phyloP scores from a whole-genome alignment of 2,888 invertebrate species.

The Leistus spinibarbis region DNA sequence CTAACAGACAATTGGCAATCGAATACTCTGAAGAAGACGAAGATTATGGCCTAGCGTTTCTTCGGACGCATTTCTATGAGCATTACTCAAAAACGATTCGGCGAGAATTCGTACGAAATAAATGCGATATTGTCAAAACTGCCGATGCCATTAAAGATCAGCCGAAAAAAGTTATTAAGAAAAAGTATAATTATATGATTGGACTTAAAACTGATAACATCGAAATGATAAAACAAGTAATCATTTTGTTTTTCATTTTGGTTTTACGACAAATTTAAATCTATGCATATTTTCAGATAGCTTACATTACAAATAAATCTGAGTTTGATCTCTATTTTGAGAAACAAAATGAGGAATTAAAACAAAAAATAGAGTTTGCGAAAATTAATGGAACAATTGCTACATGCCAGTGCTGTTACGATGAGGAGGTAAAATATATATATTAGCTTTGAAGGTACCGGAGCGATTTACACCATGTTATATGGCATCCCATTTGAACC shows the following conservation, averaged over 20 bases:
- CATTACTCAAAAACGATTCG: not conserved
- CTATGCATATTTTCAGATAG: constrained; percentile 46
- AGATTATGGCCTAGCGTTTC: not conserved
- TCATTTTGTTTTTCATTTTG: too few species aligned
- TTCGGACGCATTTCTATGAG: not conserved
- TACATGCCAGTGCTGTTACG: constrained; percentile 63
- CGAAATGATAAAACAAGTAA: not conserved
- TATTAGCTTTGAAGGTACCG: too few species aligned
- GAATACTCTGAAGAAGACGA: not conserved
- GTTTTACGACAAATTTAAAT: not conserved
- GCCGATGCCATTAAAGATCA: not conserved
- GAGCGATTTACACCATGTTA: too few species aligned
- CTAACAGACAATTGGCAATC: not conserved
- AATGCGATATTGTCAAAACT: not conserved
- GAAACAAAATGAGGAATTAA: constrained; percentile 42
- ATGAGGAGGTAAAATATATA: constrained; percentile 59
- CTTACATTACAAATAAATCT: constrained; percentile 49
- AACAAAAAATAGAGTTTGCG: constrained; percentile 48
- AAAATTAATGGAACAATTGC: constrained; percentile 53
- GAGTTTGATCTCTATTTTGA: constrained; percentile 48
- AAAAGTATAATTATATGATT: not conserved
- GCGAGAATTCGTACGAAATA: not conserved
- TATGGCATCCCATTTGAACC: too few species aligned
- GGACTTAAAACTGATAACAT: not conserved
- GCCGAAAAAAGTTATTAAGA: not conserved